Conservation (phyloP, 2,113 vertebrate species). For the Catagonus wagneri region DNA sequence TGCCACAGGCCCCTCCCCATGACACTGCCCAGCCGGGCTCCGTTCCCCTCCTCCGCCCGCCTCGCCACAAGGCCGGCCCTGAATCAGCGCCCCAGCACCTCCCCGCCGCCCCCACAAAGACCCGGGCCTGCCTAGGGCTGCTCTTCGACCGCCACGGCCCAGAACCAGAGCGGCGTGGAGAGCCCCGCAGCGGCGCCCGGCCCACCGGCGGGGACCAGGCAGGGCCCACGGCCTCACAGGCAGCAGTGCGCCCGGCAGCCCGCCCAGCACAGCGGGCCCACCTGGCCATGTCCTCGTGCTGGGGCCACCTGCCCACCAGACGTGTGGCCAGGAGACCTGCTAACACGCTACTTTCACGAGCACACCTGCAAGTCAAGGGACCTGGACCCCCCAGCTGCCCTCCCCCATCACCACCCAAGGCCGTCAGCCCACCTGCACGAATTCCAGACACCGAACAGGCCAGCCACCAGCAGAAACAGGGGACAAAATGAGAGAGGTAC, state of each 20-base stretch:
- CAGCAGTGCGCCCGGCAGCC: neutral
- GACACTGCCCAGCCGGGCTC: neutral
- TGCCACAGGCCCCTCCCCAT: accelerated
- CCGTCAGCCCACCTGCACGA: constrained; percentile 52
- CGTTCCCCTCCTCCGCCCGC: neutral
- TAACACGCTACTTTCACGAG: constrained; percentile 74
- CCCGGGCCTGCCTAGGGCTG: neutral
- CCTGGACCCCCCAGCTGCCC: constrained; percentile 72
- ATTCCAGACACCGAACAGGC: constrained; percentile 15
- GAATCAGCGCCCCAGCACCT: neutral
- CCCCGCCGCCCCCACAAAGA: neutral
- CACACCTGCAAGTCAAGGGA: constrained; percentile 85
- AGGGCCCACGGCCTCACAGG: no score
- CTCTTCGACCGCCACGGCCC: neutral
- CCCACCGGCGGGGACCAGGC: neutral
- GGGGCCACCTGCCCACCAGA: constrained; percentile 70
- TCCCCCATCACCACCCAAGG: constrained; percentile 54
- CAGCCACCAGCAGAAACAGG: constrained; percentile 72
- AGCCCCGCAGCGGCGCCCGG: neutral
- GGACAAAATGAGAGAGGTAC: constrained; percentile 41
- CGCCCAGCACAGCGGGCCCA: neutral
- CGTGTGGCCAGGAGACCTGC: constrained; percentile 77
- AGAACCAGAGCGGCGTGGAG: neutral
- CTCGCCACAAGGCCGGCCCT: neutral
- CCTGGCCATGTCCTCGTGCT: constrained; percentile 56